phyloP scores from a whole-genome alignment of 2,797 vertebrate genomes.

The Linurgus olivaceus region DNA sequence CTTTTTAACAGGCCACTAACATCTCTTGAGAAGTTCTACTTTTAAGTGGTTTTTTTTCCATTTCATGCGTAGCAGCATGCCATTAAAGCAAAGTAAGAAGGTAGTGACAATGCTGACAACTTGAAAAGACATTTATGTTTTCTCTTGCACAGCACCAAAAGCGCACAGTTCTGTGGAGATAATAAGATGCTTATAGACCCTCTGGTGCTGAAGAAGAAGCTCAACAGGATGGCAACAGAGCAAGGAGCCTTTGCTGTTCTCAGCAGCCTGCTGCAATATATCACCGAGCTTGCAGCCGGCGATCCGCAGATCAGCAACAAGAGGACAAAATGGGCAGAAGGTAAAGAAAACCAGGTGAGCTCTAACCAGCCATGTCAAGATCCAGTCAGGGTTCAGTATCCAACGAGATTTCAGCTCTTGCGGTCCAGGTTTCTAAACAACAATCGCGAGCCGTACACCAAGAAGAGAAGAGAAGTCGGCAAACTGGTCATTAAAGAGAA shows the following conservation, averaged over 20 bases:
- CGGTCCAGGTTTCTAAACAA: slow-evolving; percentile 85
- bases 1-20: slow-evolving; percentile 49
- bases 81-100: slow-evolving; percentile 18
- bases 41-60: not conserved
- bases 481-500: slow-evolving; percentile 76
- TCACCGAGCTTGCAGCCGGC: slow-evolving; percentile 53
- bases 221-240: slow-evolving; percentile 72
- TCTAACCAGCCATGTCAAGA: not conserved
- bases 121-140: slow-evolving; percentile 67
- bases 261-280: slow-evolving; percentile 83
- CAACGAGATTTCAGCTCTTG: slow-evolving; percentile 88
- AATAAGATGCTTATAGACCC: slow-evolving; percentile 62
- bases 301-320: not conserved
- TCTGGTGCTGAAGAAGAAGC: slow-evolving; percentile 80
- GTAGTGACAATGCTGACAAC: not conserved
- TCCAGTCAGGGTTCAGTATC: slow-evolving; percentile 3
- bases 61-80: not conserved
- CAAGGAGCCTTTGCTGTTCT: slow-evolving; percentile 81
- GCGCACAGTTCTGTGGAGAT: not conserved
- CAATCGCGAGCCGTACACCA: slow-evolving; percentile 77
- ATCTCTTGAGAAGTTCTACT: not conserved
- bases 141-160: slow-evolving; percentile 74
- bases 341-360: slow-evolving; percentile 1
- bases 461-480: slow-evolving; percentile 85
- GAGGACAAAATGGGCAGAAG: slow-evolving; percentile 22